These are phyloP conservation scores for Clupea harengus DNA, from an alignment of 2,113 vertebrate species.

Conservation along the genomic window DNA sequence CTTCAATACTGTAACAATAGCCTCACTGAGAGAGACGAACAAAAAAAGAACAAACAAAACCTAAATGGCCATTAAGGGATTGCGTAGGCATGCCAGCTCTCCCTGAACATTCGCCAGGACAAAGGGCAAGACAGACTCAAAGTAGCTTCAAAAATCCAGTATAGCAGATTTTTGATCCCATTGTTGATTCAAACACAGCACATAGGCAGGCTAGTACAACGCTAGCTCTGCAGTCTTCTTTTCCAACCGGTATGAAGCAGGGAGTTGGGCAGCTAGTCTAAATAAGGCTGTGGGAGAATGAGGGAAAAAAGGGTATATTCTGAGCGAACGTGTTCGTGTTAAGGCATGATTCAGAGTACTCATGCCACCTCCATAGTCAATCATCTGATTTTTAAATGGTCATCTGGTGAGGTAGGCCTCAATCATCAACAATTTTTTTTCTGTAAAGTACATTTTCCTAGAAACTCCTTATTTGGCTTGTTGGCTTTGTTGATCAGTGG, in stretches of 20 bases:
- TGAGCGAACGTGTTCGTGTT: no score
- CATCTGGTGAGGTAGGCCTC: no score
- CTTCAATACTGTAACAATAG: constrained; percentile 61
- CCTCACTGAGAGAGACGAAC: constrained; percentile 39
- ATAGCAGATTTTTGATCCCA: not conserved
- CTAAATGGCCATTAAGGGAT: constrained; percentile 43
- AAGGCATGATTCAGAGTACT: no score
- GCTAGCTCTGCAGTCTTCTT: not conserved
- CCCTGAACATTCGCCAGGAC: not conserved
- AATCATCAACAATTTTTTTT: not conserved
- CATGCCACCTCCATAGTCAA: no score
- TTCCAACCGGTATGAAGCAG: not conserved
- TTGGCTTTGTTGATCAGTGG: not conserved
- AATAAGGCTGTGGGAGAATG: constrained; percentile 3
- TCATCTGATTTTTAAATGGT: no score
- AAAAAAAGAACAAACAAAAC: constrained; percentile 33
- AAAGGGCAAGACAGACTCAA: not conserved
- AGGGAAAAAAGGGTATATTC: no score
- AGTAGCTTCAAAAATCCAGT: not conserved
- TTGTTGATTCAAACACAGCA: not conserved
- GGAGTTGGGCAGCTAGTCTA: constrained; percentile 46
- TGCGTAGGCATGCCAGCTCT: constrained; percentile 30
- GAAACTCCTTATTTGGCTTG: not conserved
- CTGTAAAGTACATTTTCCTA: not conserved
- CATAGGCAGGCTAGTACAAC: not conserved